phyloP scores from a whole-genome alignment of 2,113 vertebrate genomes.

The Thamnaconus septentrionalis region DNA sequence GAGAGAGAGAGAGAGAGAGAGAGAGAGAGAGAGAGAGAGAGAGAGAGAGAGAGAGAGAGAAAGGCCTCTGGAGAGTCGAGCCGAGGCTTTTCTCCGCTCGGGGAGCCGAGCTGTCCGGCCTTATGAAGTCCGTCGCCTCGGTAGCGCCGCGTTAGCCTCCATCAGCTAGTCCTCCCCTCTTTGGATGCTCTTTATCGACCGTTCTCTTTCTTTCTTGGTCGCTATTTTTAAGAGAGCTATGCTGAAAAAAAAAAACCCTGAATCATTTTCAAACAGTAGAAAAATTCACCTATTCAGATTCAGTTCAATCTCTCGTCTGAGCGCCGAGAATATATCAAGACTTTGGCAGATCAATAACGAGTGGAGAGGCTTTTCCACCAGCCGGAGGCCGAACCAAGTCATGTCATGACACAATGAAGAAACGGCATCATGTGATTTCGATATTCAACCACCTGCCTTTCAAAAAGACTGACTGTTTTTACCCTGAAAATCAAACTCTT shows the following conservation, averaged over 20 bases:
- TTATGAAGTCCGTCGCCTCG: conserved; percentile 35
- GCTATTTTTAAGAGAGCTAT: conserved; percentile 15
- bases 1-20: not conserved
- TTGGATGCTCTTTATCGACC: conserved; percentile 18
- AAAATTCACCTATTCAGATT: no score
- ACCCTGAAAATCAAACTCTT: no score
- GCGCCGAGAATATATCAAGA: no score
- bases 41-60: conserved; percentile 4
- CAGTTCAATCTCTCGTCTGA: no score
- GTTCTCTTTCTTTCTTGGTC: conserved; percentile 6
- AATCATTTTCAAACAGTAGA: no score
- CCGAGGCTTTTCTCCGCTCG: conserved; percentile 51
- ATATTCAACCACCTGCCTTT: no score
- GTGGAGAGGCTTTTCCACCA: no score
- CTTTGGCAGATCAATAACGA: no score
- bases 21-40: conserved; percentile 7
- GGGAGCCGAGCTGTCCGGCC: conserved; percentile 41
- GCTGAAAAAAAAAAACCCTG: not conserved
- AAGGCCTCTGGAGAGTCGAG: conserved; percentile 45
- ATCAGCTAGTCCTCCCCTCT: conserved; percentile 24
- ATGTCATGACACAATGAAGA: no score
- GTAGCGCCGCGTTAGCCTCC: conserved; percentile 42
- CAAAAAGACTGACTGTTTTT: no score
- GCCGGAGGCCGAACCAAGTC: no score
- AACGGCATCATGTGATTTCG: no score